These are phyloP conservation scores for Gymnodraco acuticeps DNA, from an alignment of 2,797 vertebrate species.

Conservation along the genomic window DNA sequence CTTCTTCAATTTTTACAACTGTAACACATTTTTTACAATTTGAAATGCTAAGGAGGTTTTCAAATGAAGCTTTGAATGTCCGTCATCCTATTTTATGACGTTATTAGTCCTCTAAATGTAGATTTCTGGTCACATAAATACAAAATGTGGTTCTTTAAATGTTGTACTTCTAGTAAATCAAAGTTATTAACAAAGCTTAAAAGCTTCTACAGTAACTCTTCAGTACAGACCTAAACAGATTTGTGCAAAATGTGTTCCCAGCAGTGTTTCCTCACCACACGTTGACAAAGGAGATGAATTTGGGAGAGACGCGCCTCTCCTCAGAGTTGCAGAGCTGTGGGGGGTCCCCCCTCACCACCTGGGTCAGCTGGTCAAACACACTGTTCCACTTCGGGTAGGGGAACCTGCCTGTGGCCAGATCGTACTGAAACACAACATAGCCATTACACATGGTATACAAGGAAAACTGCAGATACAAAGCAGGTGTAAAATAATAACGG, in stretches of 20 bases:
- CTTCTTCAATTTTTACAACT: not conserved
- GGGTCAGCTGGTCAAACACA: conserved; percentile 96
- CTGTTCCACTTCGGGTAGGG: conserved; percentile 98
- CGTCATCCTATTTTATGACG: too few relatives aligned
- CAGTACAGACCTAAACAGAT: too few relatives aligned
- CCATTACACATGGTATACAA: not conserved
- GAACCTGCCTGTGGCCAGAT: conserved; percentile 93
- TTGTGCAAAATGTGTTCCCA: not conserved
- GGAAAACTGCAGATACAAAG: not conserved
- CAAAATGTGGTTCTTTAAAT: too few relatives aligned
- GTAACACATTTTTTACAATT: not conserved
- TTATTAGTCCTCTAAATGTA: too few relatives aligned
- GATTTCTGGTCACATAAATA: too few relatives aligned
- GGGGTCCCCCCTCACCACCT: conserved; percentile 96
- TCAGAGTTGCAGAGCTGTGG: conserved; percentile 96
- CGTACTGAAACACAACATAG: conserved; percentile 84
- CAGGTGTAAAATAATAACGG: not conserved
- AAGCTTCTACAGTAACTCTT: too few relatives aligned
- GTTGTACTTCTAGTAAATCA: too few relatives aligned
- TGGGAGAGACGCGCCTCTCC: conserved; percentile 94
- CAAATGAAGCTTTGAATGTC: too few relatives aligned
- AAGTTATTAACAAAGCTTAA: too few relatives aligned
- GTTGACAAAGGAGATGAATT: conserved; percentile 97
- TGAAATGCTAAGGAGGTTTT: too few relatives aligned
- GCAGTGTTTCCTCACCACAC: conserved; percentile 88